These are phyloP conservation scores for Campopleginae sp. DNA, from an alignment of 2,888 invertebrate genomes.

Conservation along the genomic window DNA sequence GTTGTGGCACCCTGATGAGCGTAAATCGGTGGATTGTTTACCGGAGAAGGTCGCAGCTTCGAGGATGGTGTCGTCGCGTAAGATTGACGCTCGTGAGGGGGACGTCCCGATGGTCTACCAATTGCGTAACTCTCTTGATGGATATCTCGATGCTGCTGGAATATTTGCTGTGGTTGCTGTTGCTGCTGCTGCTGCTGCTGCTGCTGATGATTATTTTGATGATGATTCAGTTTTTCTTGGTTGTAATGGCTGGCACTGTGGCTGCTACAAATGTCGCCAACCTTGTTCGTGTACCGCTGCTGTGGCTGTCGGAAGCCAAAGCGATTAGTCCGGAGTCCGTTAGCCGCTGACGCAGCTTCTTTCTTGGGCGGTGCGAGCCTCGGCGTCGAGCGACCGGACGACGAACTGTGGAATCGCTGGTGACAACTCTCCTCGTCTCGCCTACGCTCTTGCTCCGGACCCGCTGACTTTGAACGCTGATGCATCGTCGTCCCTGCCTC, in stretches of 20 bases:
- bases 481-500: conserved; percentile 77
- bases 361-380: conserved; percentile 88
- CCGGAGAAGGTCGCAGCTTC: conserved; percentile 84
- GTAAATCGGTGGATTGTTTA: conserved; percentile 80
- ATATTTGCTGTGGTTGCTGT: conserved; percentile 71
- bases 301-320: conserved; percentile 91
- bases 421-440: conserved; percentile 81
- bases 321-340: conserved; percentile 88
- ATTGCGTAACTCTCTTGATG: conserved; percentile 67
- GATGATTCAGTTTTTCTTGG: conserved; percentile 83
- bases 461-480: conserved; percentile 84
- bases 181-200: conserved; percentile 71
- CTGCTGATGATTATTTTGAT: conserved; percentile 73
- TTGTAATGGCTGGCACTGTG: conserved; percentile 85
- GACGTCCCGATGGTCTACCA: conserved; percentile 65
- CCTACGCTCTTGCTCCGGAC: conserved; percentile 85
- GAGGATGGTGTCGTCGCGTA: conserved; percentile 82
- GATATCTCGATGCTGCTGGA: conserved; percentile 72
- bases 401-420: conserved; percentile 77
- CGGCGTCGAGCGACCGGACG: conserved; percentile 88
- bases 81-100: conserved; percentile 67
- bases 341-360: conserved; percentile 87
- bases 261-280: conserved; percentile 87
- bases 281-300: conserved; percentile 88
- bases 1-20: conserved; percentile 49